These are phyloP conservation scores for Cephalopholis sonnerati DNA, from an alignment of 2,113 vertebrate genomes.

Conservation along the genomic window DNA sequence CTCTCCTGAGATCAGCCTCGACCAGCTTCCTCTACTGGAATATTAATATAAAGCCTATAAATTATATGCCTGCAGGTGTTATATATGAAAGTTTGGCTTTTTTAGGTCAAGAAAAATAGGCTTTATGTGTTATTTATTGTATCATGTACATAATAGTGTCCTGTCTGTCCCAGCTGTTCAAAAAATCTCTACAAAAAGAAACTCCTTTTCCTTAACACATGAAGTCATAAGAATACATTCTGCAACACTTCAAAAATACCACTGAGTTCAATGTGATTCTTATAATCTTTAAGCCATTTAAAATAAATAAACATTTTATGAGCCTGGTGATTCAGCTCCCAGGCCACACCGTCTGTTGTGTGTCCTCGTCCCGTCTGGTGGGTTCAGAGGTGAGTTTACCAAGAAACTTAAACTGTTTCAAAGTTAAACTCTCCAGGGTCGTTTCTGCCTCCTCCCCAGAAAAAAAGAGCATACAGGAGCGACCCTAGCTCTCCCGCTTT, in stretches of 20 bases:
- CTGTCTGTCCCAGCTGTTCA: too few species aligned
- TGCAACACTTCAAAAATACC: not conserved
- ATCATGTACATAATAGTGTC: too few species aligned
- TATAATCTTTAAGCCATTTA: not conserved
- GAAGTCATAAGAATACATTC: not conserved
- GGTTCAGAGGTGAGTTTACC: slow-evolving; percentile 81
- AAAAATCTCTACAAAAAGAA: too few species aligned
- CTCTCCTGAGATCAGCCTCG: not conserved
- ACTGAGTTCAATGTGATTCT: not conserved
- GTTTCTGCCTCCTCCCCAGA: not conserved
- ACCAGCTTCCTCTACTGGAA: not conserved
- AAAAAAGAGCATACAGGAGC: slow-evolving; percentile 76
- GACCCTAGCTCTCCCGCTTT: slow-evolving; percentile 62
- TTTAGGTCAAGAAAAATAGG: too few species aligned
- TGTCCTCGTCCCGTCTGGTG: slow-evolving; percentile 51
- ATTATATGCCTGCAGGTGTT: not conserved
- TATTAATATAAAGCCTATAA: too few species aligned
- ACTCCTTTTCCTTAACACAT: not conserved
- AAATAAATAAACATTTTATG: not conserved
- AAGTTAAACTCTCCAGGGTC: slow-evolving; percentile 67
- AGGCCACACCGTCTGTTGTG: slow-evolving; percentile 52
- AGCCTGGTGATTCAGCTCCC: slow-evolving; percentile 4
- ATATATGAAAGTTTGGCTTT: too few species aligned
- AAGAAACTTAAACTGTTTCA: slow-evolving; percentile 79
- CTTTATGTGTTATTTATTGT: too few species aligned